Base-by-base conservation (phyloP, 2,797 vertebrate species). In the Scomberomorus guttatus region DNA sequence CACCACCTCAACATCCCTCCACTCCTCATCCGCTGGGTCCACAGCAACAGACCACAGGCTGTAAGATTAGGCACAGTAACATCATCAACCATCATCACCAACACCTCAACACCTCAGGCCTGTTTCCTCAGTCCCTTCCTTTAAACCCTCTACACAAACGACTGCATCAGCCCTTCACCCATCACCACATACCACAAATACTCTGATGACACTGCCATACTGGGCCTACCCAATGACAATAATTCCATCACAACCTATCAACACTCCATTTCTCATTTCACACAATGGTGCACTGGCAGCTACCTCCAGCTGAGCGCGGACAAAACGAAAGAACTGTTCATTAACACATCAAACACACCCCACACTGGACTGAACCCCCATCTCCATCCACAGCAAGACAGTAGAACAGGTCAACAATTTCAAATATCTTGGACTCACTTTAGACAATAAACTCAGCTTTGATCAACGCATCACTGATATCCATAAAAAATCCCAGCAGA, bases 261-360 rank as follows among this genome's bases (percentile, higher is more conserved):
- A 27, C 13, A 24, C 37, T 24, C 91, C 15, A 48, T 48, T 48
- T 48, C 44, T 18, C 44, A 48, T 48, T 48, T 48, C 44, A 48
- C 17, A 48, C 17, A 48, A 17, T 6, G 17, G 44, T 29, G 14
- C 7, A 32, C 55, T 10, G 15, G 14, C 27, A 57, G 4, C 17
- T 20, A 34, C 17, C 27, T 58, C 29, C 27, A 18, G 15, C 27
- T 20, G 18, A 32, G 20, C 9, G 1, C 34, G 7, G 27, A 57
- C 17, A 57, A 18, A 48, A 17, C 42, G 6, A 32, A 32, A 32
- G 29, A 32, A 32, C 34, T 37, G 34, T 9, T 37, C 34, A 37
- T 37, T 2, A 37, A 37, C 34, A 37, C 34, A 37, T 37, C 37
- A 37, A 11, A 37, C 9, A 37, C 37, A 37, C 37, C 37, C 10